Conservation (phyloP, 2,888 invertebrate species). For the Troglohyphantes excavatus region DNA sequence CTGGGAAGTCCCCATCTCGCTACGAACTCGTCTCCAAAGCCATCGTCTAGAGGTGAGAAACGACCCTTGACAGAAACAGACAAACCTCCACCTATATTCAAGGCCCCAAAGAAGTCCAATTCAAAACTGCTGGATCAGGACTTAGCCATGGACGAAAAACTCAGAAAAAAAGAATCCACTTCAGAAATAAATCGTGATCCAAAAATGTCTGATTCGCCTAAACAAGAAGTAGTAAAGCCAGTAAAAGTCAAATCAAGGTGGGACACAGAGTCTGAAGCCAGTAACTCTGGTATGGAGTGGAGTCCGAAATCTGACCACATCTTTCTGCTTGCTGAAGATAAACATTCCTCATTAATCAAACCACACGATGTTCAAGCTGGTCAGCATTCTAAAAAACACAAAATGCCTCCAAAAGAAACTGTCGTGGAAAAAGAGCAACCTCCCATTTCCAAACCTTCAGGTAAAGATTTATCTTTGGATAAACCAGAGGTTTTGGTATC, state of each 20-base stretch:
- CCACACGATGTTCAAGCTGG: not conserved
- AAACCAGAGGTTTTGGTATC: not conserved
- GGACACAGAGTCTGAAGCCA: slow-evolving; percentile 75
- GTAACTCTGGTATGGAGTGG: slow-evolving; percentile 59
- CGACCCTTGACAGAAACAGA: not conserved
- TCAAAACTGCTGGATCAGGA: not conserved
- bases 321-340: not conserved
- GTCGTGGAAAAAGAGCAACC: not conserved
- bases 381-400: not conserved
- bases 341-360: not conserved
- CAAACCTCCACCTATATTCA: not conserved
- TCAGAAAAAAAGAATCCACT: not conserved
- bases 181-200: not conserved
- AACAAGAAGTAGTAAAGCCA: not conserved
- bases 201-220: not conserved
- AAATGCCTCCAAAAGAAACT: not conserved
- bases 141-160: not conserved
- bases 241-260: slow-evolving; percentile 71
- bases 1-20: slow-evolving; percentile 27
- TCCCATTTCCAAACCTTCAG: not conserved
- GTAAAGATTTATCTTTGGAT: not conserved
- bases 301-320: slow-evolving; percentile 32
- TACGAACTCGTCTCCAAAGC: not conserved
- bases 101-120: not conserved
- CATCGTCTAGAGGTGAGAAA: not conserved